Evolutionary conservation across 2,888 invertebrate species (phyloP), one percentile per base, ranked within the genome.

Genomic region (Volucella zonaria): DNA sequence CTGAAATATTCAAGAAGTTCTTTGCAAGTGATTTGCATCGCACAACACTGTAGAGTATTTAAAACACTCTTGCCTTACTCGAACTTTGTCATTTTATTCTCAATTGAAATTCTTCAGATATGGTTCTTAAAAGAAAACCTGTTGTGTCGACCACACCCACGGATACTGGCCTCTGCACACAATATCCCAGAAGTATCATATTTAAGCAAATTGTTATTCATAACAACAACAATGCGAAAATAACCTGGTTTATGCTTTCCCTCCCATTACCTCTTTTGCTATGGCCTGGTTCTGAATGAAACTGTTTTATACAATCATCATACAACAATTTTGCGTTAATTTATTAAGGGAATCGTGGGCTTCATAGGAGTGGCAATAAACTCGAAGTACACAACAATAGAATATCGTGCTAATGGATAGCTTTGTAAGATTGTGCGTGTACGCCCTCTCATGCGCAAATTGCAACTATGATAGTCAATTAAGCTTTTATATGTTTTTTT

Each of bases 291-390:
- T 18, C 18, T 3, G 51, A 42, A 38, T 31, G 31, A 51, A 51
- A 51, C 1, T 58, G 38, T 6, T 58, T 12, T 3, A 38, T 40
- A 11, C 38, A 42, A 64, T 12, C 12, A 40, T 42, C 6, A 12
- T 40, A 47, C 12, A 11, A 66, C 15, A 66, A 42, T 66, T 42
- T 12, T 12, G 49, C 40, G 18, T 67, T 54, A 67, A 54, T 67
- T n/a, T 14, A 58, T 43, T 52, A n/a, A 23, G 14, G 10, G 15
- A 11, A 10, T 40, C 10, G 40, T 8, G 15, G 15, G 54, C 23
- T 23, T 23, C 31, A 31, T 47, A 43, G 68, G 68, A 58, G 70
- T 49, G 47, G 70, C 40, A 31, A 45, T 56, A 45, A 68, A 70
- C 38, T 58, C 15, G 9, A 40, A 68, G 47, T 40, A 14, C 23